Percentiles rank a stretch among this genome's conserved stretches.
These are phyloP conservation scores for Premnoplex brunnescens DNA, from an alignment of 2,797 vertebrate genomes.

Conservation along the genomic window DNA sequence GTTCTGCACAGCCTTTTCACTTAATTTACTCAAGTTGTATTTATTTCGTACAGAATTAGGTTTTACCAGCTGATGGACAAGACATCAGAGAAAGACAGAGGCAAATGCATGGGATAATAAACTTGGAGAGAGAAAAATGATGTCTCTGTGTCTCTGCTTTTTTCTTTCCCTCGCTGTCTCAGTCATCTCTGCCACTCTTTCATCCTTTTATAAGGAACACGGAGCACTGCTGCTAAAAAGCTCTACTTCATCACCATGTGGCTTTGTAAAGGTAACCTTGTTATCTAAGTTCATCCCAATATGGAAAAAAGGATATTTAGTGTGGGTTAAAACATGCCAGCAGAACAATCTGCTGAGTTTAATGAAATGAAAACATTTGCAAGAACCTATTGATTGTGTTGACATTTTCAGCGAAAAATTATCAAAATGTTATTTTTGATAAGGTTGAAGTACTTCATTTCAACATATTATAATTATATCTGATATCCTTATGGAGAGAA, in stretches of 20 bases:
- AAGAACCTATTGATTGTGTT: slow-evolving; percentile 69
- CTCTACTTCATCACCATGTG: background rate
- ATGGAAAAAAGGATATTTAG: slow-evolving; percentile 36
- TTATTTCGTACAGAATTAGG: slow-evolving; percentile 73
- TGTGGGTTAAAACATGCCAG: slow-evolving; percentile 13
- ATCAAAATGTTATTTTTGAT: slow-evolving; percentile 67
- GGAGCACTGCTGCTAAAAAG: background rate
- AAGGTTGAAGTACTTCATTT: slow-evolving; percentile 65
- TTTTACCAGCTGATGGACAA: slow-evolving; percentile 66
- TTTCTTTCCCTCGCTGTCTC: background rate
- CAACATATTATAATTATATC: slow-evolving; percentile 55
- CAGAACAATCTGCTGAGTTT: slow-evolving; percentile 58
- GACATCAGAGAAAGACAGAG: slow-evolving; percentile 61
- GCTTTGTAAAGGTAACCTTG: slow-evolving; percentile 23
- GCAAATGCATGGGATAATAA: slow-evolving; percentile 63
- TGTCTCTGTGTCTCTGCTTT: background rate
- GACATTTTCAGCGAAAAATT: slow-evolving; percentile 64
- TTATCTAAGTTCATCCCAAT: slow-evolving; percentile 41
- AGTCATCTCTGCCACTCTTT: background rate
- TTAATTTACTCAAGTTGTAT: slow-evolving; percentile 77
- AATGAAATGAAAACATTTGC: slow-evolving; percentile 65
- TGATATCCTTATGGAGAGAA: slow-evolving; percentile 34
- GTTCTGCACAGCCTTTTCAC: slow-evolving; percentile 65
- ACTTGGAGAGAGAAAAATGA: slow-evolving; percentile 41
- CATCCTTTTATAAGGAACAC: background rate